phyloP scores from a whole-genome alignment of 2,797 vertebrate species.

The Picus viridis region DNA sequence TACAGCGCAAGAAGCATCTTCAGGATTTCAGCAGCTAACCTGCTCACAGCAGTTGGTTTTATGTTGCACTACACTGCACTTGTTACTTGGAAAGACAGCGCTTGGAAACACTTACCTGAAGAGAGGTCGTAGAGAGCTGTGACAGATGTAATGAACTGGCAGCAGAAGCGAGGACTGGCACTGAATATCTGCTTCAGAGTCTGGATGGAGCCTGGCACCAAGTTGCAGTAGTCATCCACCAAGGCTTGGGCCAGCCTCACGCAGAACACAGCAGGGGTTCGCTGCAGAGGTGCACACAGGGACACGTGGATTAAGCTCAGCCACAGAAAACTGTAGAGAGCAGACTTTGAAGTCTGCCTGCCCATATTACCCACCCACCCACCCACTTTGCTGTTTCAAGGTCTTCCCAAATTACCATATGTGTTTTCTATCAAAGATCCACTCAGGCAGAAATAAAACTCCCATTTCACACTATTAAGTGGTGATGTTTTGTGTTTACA shows the following conservation, averaged over 20 bases:
- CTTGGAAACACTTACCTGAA: constrained; percentile 72
- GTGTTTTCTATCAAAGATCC: background rate
- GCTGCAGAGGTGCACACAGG: constrained; percentile 72
- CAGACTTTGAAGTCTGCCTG: background rate
- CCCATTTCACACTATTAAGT: background rate
- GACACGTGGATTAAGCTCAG: background rate
- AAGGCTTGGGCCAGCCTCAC: constrained; percentile 89
- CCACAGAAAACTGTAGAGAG: background rate
- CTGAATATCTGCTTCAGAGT: constrained; percentile 91
- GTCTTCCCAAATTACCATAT: background rate
- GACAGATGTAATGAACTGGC: constrained; percentile 94
- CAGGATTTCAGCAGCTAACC: background rate
- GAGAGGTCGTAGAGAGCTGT: constrained; percentile 92
- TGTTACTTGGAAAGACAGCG: background rate
- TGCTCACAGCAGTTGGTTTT: background rate
- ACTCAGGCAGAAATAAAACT: background rate
- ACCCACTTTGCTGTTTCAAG: background rate
- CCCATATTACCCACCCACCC: background rate
- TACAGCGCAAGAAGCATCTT: background rate
- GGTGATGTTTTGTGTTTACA: background rate
- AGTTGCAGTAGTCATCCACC: constrained; percentile 94
- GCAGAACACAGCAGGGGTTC: constrained; percentile 89
- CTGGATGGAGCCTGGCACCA: constrained; percentile 91
- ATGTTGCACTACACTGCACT: rapidly evolving
- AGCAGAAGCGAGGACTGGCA: constrained; percentile 95